Percentiles rank a stretch among this genome's conserved stretches.
Conservation (phyloP, 2,797 vertebrate species). For the Crax fasciolata region DNA sequence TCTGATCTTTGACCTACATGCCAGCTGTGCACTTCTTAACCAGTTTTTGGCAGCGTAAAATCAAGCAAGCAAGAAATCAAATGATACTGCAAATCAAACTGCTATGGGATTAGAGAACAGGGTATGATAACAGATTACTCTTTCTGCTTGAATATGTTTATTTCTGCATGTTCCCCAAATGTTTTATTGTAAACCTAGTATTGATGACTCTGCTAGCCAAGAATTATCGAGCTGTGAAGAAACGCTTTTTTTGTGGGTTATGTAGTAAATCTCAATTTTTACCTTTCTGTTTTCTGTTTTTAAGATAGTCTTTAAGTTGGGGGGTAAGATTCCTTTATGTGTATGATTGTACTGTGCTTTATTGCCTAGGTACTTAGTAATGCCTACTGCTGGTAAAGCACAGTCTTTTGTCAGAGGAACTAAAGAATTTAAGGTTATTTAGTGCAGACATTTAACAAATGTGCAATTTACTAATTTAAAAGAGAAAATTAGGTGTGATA, state of each 20-base stretch:
- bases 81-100: neutral
- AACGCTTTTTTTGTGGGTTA: neutral
- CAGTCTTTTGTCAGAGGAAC: neutral
- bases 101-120: neutral
- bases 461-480: neutral
- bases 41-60: neutral
- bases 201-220: neutral
- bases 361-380: neutral
- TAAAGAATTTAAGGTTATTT: neutral
- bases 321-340: neutral
- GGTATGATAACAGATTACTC: neutral
- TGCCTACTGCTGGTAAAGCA: neutral
- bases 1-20: neutral
- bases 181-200: neutral
- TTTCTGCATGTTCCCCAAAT: slow-evolving; percentile 5
- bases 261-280: neutral
- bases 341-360: neutral
- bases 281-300: neutral
- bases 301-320: neutral
- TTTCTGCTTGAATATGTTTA: neutral
- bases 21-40: neutral
- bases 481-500: neutral
- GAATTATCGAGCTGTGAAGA: neutral
- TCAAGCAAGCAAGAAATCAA: neutral
- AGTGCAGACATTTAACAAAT: neutral